phyloP scores from a whole-genome alignment of 2,113 vertebrate genomes.

The Eidolon helvum region DNA sequence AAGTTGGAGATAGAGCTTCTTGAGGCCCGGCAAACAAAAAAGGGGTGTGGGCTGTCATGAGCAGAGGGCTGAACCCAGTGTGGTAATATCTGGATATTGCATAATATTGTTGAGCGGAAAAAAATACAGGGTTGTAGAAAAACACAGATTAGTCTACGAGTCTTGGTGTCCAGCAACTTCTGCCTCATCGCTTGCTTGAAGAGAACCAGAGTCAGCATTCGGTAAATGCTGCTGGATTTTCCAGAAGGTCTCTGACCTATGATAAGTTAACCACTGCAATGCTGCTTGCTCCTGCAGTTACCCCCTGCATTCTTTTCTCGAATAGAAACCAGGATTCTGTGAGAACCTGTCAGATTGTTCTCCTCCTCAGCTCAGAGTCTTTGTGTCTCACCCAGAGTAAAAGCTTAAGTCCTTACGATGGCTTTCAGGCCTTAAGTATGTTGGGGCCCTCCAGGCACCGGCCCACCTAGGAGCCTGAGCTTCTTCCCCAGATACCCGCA shows the following conservation, averaged over 20 bases:
- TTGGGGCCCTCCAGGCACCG: neutral
- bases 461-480: neutral
- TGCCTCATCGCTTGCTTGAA: neutral
- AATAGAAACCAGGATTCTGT: accelerated
- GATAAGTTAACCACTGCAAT: accelerated
- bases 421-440: neutral
- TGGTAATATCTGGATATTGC: neutral
- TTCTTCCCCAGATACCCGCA: neutral
- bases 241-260: neutral
- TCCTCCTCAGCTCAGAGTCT: neutral
- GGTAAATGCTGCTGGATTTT: neutral
- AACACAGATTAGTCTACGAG: neutral
- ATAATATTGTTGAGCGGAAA: neutral
- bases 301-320: neutral
- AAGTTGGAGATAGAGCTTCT: neutral
- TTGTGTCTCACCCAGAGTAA: neutral
- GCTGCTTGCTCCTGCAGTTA: neutral
- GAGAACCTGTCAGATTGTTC: neutral
- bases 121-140: neutral
- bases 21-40: neutral
- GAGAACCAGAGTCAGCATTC: neutral
- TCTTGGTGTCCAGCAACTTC: neutral
- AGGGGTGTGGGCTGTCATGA: neutral
- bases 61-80: neutral
- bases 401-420: neutral